A percentile compares a stretch with the other conserved stretches of the same genome.
phyloP scores from a whole-genome alignment of 2,113 vertebrate genomes.

The Aplodontia rufa region DNA sequence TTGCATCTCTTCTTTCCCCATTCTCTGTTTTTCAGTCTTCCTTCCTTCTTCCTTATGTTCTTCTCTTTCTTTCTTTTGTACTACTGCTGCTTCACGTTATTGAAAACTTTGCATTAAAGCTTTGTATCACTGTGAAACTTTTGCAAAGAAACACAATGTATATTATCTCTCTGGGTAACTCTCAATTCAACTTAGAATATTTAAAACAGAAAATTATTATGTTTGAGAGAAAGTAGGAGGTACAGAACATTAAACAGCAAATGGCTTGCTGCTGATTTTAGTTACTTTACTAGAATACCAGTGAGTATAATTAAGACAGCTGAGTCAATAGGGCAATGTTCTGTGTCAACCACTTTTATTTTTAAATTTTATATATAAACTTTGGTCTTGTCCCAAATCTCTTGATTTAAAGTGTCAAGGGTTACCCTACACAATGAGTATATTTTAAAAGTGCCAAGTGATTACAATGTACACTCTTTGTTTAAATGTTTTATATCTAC shows the following conservation, averaged over 20 bases:
- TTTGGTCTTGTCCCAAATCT: neutral
- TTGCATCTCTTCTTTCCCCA: neutral
- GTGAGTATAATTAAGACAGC: neutral
- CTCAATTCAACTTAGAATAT: neutral
- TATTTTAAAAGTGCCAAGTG: neutral
- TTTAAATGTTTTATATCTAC: neutral
- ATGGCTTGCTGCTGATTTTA: neutral
- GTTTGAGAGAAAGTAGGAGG: neutral
- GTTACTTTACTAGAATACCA: neutral
- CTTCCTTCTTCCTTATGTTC: neutral
- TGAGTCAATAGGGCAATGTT: neutral
- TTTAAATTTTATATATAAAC: neutral
- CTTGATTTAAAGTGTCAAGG: neutral
- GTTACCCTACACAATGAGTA: neutral
- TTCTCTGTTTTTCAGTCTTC: neutral
- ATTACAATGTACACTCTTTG: neutral
- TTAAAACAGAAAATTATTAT: neutral
- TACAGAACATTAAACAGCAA: neutral
- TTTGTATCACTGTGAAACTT: neutral
- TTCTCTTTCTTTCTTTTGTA: too few relatives aligned
- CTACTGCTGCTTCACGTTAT: neutral
- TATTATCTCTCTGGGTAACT: neutral
- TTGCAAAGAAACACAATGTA: neutral
- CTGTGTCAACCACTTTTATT: neutral
- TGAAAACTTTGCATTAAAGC: neutral